Evolutionary conservation across 2,797 vertebrate genomes (phyloP).

Genomic region (Urosaurus nigricauda): DNA sequence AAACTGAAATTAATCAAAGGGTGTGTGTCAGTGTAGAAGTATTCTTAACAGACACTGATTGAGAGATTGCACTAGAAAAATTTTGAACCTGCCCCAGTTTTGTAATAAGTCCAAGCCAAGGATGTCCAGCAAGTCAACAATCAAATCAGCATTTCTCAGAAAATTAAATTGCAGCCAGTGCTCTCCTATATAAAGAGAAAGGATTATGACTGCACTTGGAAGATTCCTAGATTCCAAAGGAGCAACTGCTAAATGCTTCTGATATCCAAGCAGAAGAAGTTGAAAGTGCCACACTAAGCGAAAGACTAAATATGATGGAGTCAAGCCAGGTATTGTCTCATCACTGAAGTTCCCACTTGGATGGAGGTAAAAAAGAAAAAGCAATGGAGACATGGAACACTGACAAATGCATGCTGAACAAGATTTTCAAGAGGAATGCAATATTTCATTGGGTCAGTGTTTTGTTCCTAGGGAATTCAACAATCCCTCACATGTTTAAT

Average conservation of each 20-base stretch:
- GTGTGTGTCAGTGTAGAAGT: neutral
- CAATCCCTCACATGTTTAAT: neutral
- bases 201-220: neutral
- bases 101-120: slow-evolving; percentile 11
- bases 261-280: slow-evolving; percentile 8
- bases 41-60: neutral
- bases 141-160: slow-evolving; percentile 22
- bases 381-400: neutral
- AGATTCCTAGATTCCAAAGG: slow-evolving; percentile 21
- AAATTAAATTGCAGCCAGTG: slow-evolving; percentile 15
- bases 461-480: neutral
- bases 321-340: neutral
- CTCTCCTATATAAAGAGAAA: neutral
- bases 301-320: neutral
- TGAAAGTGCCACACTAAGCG: neutral
- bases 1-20: neutral
- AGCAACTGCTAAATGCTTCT: neutral
- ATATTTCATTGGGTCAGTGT: neutral
- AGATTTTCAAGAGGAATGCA: neutral
- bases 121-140: neutral
- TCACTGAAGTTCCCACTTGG: neutral
- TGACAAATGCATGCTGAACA: neutral
- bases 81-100: neutral
- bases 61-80: neutral
- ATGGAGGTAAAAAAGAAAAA: neutral